Evolutionary conservation across 2,888 invertebrate species (phyloP), one percentile per base, ranked within the genome.

Genomic region (Hoplodrina ambigua): DNA sequence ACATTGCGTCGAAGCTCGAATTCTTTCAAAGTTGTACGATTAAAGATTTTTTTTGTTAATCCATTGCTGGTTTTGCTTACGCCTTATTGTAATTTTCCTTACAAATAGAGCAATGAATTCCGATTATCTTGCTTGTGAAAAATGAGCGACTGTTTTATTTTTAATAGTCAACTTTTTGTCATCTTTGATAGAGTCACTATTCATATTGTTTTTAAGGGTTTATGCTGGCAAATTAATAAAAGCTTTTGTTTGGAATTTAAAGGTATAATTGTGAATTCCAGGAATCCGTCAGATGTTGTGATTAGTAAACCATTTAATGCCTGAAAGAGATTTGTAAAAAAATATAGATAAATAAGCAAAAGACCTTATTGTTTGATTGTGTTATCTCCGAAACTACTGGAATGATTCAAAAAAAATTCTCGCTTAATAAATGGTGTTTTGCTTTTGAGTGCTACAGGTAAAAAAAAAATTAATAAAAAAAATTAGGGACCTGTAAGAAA

Each of bases 121-220:
- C 13, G 5, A 25, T 20, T 13, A 0, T 15, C 13, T 54, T 37
- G 10, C 2, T 7, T 30, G 0, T 20, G 44, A 79, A 19, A 33
- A 53, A 66, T 71, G 30, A 55, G 19, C 0, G 30, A 2, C 8
- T 19, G 53, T 71, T 75, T 57, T 25, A 13, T 58, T 69, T 69
- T 75, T 69, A 72, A 78, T 76, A 41, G 62, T 41, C 7, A 19
- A 13, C 37, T 17, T 55, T 84, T 83, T 83, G 81, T 85, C 83
- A 84, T 80, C 54, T 81, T 85, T 87, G 80, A 90, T 87, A 73
- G 82, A 87, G 81, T 69, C 73, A 81, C 78, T 83, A 58, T 46
- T 81, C 70, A 69, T 76, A 30, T 65, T 20, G 33, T 80, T 86
- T 86, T 86, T 85, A 78, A 80, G 44, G 77, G 72, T 80, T 85